Evolutionary conservation across 2,888 invertebrate genomes (phyloP), one percentile per base, ranked within the genome.

Genomic region (Drosophila meridiana): DNA sequence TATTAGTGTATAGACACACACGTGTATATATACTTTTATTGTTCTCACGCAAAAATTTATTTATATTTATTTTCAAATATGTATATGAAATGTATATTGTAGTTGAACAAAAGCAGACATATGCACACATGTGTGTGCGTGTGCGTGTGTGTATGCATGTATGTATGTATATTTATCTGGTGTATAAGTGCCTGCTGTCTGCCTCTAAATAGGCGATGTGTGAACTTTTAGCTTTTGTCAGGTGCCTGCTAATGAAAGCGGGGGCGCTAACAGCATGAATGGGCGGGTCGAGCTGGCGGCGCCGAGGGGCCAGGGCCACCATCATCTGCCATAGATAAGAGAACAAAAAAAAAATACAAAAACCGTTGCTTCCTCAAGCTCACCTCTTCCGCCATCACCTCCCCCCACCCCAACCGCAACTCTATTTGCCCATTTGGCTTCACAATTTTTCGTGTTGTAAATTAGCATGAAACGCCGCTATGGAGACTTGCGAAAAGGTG

Each of bases 201-300:
- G 78, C 73, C 61, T 73, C 65, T 79, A 73, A 78, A 78, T 76
- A 72, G 73, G 55, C 78, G 73, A 84, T 87, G 83, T 84, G 83
- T 84, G 87, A 87, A 84, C 83, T 87, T 84, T 82, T 71, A 78
- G 83, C 85, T 84, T 84, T 87, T 84, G 87, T 87, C 83, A 87
- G 87, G 85, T 82, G 76, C 83, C 76, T 74, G 87, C 87, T 87
- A 83, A 83, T 83, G 82, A 80, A 87, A 80, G 78, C 63, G 55
- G 47, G 61, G 26, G 55, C 56, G 73, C 52, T 52, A 59, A 70
- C 32, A 47, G 48, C n/a, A 50, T n/a, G 50, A 42, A 53, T 47
- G 32, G 52, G 40, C 14, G 36, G 48, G 4, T 14, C 13, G 63
- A 61, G 65, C 38, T 55, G 28, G 14, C 6, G 36, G 34, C 36